Conservation (phyloP, 2,888 invertebrate genomes). For the Clunio marinus region DNA sequence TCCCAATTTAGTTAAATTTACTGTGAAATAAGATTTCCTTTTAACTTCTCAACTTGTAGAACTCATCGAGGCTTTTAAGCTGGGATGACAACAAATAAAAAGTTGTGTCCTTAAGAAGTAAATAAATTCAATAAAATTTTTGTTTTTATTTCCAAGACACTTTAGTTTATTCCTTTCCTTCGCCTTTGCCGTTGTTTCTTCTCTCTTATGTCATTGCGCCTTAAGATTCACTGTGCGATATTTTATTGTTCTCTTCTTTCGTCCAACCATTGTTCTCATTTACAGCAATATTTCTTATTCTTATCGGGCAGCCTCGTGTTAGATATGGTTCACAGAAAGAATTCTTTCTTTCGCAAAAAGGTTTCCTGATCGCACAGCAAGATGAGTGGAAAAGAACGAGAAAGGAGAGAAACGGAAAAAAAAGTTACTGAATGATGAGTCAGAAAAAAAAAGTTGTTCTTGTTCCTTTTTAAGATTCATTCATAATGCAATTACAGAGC, state of each 20-base stretch:
- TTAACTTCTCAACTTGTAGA: too few species aligned
- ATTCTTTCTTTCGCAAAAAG: constrained; percentile 10
- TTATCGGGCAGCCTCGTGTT: constrained; percentile 12
- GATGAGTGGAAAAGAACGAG: neutral
- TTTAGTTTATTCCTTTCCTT: neutral
- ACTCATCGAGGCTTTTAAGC: too few species aligned
- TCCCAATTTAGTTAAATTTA: too few species aligned
- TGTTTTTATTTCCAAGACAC: constrained; percentile 5
- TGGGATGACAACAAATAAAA: neutral
- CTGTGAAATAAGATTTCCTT: too few species aligned
- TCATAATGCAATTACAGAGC: constrained; percentile 11
- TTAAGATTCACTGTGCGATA: neutral
- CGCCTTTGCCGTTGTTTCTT: neutral
- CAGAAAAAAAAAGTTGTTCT: too few species aligned
- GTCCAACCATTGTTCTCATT: constrained; percentile 12
- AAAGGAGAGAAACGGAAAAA: neutral
- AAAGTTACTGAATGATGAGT: neutral
- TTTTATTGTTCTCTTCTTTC: neutral
- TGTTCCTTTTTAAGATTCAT: neutral
- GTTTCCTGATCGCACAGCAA: constrained; percentile 4
- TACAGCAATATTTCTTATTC: constrained; percentile 19
- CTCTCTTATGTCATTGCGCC: neutral
- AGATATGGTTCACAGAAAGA: constrained; percentile 10
- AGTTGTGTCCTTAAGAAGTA: constrained; percentile 8
- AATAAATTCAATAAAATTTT: constrained; percentile 19